Evolutionary conservation across 2,888 invertebrate species (phyloP), one percentile per base, ranked within the genome.

Genomic region (Agelastica alni): DNA sequence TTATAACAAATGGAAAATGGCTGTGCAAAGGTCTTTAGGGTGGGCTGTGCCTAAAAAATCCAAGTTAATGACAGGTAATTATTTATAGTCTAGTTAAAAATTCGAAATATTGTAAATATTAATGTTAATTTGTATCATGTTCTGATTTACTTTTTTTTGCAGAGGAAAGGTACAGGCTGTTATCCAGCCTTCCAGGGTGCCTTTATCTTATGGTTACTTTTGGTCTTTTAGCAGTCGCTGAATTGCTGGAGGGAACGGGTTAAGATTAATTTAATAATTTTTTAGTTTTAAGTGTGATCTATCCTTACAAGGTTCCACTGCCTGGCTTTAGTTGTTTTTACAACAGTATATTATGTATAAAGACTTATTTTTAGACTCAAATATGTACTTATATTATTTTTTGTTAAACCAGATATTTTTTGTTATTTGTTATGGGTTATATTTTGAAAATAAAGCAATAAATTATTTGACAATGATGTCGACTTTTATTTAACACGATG

Each of bases 1-100:
- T 58, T 95, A 93, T 76, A 88, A 85, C 4, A 90, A 91, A 77
- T 96, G 96, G 96, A 95, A 94, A 78, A 91, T 91, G 85, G 96
- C 96, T 0, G 94, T 97, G 1, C 87, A 93, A 70, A 84, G 95
- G 20, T 91, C 93, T 28, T 83, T 96, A 65, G 91, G 93, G 57
- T 96, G 96, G 96, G 89, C 89, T 13, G 81, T 85, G 0, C 81
- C 84, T 3, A 87, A 88, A 73, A 88, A 86, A 75, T 86, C 88
- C 5, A 78, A 81, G 64, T 80, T 83, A 36, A 90, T 91, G 87
- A 91, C 91, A 84, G 88, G 88, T 67, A 61, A 30, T 12, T 47
- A n/a, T n/a, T n/a, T n/a, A n/a, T 12, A 17, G 2, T 37, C 5
- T 12, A 5, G 4, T 22, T 22, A 5, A 22, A 22, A 22, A n/a